Conservation (phyloP, 2,888 invertebrate species). For the Autographa gamma region DNA sequence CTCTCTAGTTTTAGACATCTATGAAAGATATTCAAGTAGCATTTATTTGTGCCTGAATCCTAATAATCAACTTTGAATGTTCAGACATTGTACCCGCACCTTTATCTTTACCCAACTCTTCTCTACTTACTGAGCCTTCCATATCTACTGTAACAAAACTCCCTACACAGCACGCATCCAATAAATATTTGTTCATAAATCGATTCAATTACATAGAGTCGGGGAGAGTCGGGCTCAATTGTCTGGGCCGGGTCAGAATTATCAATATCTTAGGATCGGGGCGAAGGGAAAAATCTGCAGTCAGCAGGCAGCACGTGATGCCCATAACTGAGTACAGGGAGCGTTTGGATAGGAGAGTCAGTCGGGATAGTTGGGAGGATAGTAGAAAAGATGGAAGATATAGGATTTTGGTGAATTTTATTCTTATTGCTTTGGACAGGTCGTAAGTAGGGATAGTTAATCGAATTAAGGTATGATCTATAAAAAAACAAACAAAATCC, state of each 20-base stretch:
- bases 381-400: conserved; percentile 1
- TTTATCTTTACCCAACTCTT: no score
- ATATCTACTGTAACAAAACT: conserved; percentile 19
- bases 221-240: conserved; percentile 60
- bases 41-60: background rate
- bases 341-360: conserved; percentile 52
- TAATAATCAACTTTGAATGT: background rate
- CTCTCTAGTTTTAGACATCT: no score
- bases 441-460: no score
- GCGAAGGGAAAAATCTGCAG: conserved; percentile 75
- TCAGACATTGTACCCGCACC: background rate
- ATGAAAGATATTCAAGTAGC: no score
- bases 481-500: no score
- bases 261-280: conserved; percentile 74
- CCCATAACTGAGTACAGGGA: conserved; percentile 69
- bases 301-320: conserved; percentile 72
- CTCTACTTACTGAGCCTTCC: background rate
- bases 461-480: no score
- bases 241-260: conserved; percentile 66
- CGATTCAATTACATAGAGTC: conserved; percentile 56
- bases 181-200: conserved; percentile 62
- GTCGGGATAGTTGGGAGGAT: conserved; percentile 20
- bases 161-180: conserved; percentile 17
- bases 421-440: no score
- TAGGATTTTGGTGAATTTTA: background rate